phyloP scores from a whole-genome alignment of 2,888 invertebrate species.

The Tiliacea citrago region DNA sequence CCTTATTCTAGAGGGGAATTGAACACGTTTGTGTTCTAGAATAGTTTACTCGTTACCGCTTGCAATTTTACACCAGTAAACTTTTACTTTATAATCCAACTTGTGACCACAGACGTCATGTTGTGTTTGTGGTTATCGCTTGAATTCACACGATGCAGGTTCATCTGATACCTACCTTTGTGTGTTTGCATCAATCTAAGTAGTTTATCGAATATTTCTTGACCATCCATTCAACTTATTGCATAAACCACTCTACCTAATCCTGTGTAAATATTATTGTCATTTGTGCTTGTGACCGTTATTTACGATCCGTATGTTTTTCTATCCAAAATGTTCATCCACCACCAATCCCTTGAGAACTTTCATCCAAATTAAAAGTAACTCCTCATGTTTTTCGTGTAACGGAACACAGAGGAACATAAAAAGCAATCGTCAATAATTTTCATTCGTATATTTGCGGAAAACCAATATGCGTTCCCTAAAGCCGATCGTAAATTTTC shows the following conservation, averaged over 20 bases:
- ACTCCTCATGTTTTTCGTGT: conserved; percentile 52
- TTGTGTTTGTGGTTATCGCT: conserved; percentile 53
- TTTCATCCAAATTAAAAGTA: conserved; percentile 66
- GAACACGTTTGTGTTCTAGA: conserved; percentile 31
- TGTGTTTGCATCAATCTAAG: conserved; percentile 1
- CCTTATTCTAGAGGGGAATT: conserved; percentile 19
- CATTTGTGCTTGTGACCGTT: not conserved
- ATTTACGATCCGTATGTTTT: conserved; percentile 1
- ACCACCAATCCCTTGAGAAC: conserved; percentile 45
- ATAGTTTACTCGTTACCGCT: conserved; percentile 18
- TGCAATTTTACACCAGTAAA: conserved; percentile 52
- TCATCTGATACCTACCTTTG: conserved; percentile 43
- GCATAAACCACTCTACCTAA: not conserved
- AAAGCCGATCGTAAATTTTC: conserved; percentile 69
- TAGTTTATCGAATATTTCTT: not conserved
- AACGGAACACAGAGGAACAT: conserved; percentile 56
- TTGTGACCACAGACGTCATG: conserved; percentile 56
- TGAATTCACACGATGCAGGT: conserved; percentile 29
- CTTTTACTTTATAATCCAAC: conserved; percentile 35
- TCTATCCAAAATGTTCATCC: conserved; percentile 28
- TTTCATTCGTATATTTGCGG: conserved; percentile 67
- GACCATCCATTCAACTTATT: not conserved
- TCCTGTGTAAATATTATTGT: not conserved
- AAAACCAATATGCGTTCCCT: conserved; percentile 68
- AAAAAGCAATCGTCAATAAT: conserved; percentile 70